Evolutionary conservation across 2,113 vertebrate genomes (phyloP), one percentile per base, ranked within the genome.

Genomic region (Glaucomys volans): DNA sequence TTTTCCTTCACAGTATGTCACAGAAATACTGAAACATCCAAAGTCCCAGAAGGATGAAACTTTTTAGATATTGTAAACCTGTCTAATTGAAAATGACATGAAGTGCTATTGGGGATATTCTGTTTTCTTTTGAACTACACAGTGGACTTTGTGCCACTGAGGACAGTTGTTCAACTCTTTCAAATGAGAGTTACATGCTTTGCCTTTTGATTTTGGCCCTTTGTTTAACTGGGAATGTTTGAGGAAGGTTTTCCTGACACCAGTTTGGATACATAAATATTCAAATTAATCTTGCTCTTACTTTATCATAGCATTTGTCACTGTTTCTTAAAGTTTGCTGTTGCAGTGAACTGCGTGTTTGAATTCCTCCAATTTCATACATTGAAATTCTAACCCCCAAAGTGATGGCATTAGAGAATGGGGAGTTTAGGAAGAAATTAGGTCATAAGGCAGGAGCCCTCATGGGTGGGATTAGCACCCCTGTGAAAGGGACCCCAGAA

Each of bases 161-260:
- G 66, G n/a, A 44, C 1, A 74, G 24, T 32, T 94, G 40, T 37
- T 32, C 52, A 37, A 44, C 18, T 86, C 47, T 90, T 47, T 67
- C 57, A 81, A 86, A 74, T 40, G 32, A 72, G 32, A 85, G 10
- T 47, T 90, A 50, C 54, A 88, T 32, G 7, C 5, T 81, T 50
- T 94, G 52, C 44, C 47, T 85, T 92, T 66, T 83, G 14, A 85
- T 77, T 81, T 84, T 84, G 32, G 66, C 32, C 44, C 22, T 96
- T 91, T 71, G 57, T 57, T 91, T 28, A 52, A 3, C 71, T 84
- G 52, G 24, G 20, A 44, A 52, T 54, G 17, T 75, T 66, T 89
- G 71, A 76, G 35, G 24, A 69, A 90, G 8, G 30, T 47, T 74
- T 87, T 86, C 3, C 54, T 35, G 13, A 79, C n/a, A 54, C 17